Percentiles rank a stretch among this genome's conserved stretches.
Evolutionary conservation across 2,888 invertebrate genomes (phyloP).

Genomic region (Parnassius orleans): DNA sequence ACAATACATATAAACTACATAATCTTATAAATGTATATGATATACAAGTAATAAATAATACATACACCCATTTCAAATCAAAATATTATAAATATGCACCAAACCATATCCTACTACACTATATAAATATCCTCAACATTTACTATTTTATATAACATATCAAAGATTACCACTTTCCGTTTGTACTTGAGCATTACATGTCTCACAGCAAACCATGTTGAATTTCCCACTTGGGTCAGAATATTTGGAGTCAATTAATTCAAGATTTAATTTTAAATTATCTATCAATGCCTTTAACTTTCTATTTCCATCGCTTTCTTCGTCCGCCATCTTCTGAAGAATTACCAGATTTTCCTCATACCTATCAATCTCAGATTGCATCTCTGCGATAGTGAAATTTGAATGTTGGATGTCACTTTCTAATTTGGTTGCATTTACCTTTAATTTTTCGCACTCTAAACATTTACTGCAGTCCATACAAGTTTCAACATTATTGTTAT

Average conservation of each 20-base stretch:
- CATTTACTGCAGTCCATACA: slow-evolving; percentile 47
- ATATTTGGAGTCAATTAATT: slow-evolving; percentile 47
- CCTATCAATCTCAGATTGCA: slow-evolving; percentile 47
- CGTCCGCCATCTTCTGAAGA: slow-evolving; percentile 48
- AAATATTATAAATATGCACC: slow-evolving; percentile 8
- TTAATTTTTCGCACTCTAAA: slow-evolving; percentile 48
- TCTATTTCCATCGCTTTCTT: slow-evolving; percentile 50
- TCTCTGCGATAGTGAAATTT: slow-evolving; percentile 40
- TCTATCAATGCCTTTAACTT: slow-evolving; percentile 45
- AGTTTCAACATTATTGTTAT: slow-evolving; percentile 45
- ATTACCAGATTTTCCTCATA: slow-evolving; percentile 56
- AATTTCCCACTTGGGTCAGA: slow-evolving; percentile 45
- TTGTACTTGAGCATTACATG: slow-evolving; percentile 45
- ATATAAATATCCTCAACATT: slow-evolving; percentile 8
- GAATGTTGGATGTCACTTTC: slow-evolving; percentile 48
- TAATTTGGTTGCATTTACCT: slow-evolving; percentile 44
- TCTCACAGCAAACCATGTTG: slow-evolving; percentile 39
- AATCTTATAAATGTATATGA: slow-evolving; percentile 27
- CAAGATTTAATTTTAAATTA: slow-evolving; percentile 48
- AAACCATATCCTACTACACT: slow-evolving; percentile 24
- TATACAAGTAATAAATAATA: slow-evolving; percentile 13
- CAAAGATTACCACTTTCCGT: slow-evolving; percentile 49
- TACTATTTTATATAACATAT: slow-evolving; percentile 27
- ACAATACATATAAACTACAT: slow-evolving; percentile 7
- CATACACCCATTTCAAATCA: neutral